Percentiles rank a stretch among this genome's conserved stretches.
Conservation (phyloP, 2,888 invertebrate genomes). For the Nephrotoma flavescens region DNA sequence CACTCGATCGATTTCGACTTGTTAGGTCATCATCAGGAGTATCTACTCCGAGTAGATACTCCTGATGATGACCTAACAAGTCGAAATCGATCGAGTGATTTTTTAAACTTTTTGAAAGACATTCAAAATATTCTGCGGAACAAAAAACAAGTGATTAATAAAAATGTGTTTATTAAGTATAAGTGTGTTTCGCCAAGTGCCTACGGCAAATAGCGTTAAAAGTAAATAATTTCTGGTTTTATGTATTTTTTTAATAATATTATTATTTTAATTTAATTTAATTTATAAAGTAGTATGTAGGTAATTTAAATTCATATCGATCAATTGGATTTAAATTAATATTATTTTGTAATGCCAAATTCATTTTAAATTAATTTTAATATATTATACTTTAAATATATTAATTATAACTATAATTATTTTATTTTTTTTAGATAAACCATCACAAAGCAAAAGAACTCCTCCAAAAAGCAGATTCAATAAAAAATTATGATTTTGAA, state of each 20-base stretch:
- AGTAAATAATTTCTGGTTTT: neutral
- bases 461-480: slow-evolving; percentile 36
- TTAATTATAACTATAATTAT: neutral
- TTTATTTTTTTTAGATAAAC: neutral
- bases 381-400: neutral
- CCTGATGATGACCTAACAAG: too few species aligned
- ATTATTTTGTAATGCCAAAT: neutral
- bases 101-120: too few species aligned
- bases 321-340: neutral
- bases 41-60: too few species aligned
- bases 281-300: too few species aligned
- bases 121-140: too few species aligned
- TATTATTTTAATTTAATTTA: neutral
- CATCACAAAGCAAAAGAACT: slow-evolving; percentile 29
- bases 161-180: too few species aligned
- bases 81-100: too few species aligned
- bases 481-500: slow-evolving; percentile 52
- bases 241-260: neutral
- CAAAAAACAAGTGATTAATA: too few species aligned
- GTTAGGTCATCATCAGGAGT: too few species aligned
- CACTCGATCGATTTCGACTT: too few species aligned
- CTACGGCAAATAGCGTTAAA: too few species aligned
- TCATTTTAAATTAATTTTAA: neutral
- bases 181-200: too few species aligned
- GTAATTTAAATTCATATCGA: neutral